phyloP scores from a whole-genome alignment of 2,113 vertebrate species.

The Myiagra hebetior region DNA sequence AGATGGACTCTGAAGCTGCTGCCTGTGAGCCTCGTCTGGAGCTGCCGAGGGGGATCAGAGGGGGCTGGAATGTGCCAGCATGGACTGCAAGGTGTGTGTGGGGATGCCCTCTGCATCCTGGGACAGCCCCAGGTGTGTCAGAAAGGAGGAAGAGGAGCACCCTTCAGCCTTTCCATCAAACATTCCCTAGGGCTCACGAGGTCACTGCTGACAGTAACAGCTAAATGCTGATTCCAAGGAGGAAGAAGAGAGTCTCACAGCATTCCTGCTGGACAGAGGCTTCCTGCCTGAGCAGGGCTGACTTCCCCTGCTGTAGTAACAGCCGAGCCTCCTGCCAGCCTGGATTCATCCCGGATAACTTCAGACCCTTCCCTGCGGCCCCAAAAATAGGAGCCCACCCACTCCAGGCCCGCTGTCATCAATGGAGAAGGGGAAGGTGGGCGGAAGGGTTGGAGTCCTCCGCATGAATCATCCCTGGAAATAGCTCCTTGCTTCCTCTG shows the following conservation, averaged over 20 bases:
- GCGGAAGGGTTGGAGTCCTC: background rate
- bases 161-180: background rate
- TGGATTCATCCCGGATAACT: background rate
- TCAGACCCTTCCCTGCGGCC: background rate
- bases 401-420: slow-evolving; percentile 16
- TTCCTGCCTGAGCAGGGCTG: background rate
- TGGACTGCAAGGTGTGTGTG: background rate
- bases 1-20: background rate
- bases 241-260: background rate
- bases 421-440: slow-evolving; percentile 30
- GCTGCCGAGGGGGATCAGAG: fast-evolving
- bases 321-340: background rate
- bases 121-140: background rate
- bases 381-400: slow-evolving; percentile 43
- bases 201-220: background rate
- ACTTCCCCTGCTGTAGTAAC: background rate
- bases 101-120: background rate
- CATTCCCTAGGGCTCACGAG: background rate
- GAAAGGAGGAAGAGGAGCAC: background rate
- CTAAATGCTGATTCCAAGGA: background rate
- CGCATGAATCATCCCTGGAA: slow-evolving; percentile 32
- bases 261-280: background rate
- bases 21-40: fast-evolving
- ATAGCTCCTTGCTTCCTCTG: background rate
- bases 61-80: background rate